Percentiles rank a stretch among this genome's conserved stretches.
Evolutionary conservation across 2,888 invertebrate species (phyloP).

Genomic region (Drosophila peninsularis): DNA sequence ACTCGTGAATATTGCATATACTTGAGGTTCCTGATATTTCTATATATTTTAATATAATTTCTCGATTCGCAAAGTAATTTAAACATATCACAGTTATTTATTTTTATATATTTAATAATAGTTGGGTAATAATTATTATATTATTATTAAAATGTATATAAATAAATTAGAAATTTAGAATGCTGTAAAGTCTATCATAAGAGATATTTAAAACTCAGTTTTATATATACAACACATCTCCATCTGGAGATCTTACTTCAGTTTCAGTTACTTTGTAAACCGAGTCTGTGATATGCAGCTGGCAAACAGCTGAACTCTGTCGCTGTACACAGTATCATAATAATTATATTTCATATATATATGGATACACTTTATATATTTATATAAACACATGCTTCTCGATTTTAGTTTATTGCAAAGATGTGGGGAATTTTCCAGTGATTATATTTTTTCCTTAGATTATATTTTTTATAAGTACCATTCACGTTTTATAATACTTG

Average conservation of each 20-base stretch:
- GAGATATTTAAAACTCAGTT: neutral
- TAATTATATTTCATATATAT: neutral
- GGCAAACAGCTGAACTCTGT: neutral
- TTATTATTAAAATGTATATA: neutral
- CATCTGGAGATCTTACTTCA: no score
- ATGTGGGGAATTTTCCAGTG: slow-evolving; percentile 54
- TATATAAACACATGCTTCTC: neutral
- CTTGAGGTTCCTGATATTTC: neutral
- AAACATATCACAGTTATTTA: no score
- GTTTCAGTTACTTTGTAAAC: no score
- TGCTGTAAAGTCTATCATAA: neutral
- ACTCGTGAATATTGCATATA: neutral
- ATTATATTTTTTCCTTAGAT: slow-evolving; percentile 45
- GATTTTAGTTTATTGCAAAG: slow-evolving; percentile 14
- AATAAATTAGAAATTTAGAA: neutral
- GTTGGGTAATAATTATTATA: neutral
- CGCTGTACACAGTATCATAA: neutral
- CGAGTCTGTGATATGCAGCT: neutral
- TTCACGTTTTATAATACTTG: slow-evolving; percentile 54
- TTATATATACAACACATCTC: neutral
- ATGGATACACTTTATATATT: neutral
- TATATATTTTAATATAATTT: neutral
- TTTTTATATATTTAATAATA: neutral
- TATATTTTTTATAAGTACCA: slow-evolving; percentile 22
- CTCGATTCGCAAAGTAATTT: neutral